Evolutionary conservation across 64 coral and sea anemone genomes (phyloP), one percentile per base, ranked within the genome.

Genomic region (Actinia tenebrosa): DNA sequence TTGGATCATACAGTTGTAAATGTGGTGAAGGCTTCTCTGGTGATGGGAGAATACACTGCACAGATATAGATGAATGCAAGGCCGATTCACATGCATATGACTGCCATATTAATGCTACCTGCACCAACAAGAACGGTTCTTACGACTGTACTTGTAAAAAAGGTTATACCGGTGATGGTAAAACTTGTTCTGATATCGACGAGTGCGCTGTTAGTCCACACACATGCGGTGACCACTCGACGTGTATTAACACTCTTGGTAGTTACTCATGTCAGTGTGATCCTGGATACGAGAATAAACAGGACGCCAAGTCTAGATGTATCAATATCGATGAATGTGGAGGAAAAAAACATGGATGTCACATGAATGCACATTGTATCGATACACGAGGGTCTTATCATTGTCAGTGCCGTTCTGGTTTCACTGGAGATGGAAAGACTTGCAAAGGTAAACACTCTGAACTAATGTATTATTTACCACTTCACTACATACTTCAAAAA

Each of bases 301-400:
- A n/a, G 11, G 92, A 88, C 2, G 45, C 87, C 47, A 88, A 84
- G 2, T 71, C 62, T 69, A 26, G 25, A 10, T 94, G 92, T 42
- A 56, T 45, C 17, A 88, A 92, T 43, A 46, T 88, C 14, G 56
- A 92, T 59, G 90, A 92, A 19, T 92, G 90, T 16, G 10, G 26
- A 44, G 30, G 2, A 23, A 56, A 86, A 18, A 86, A 11, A 64
- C 79, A 92, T 60, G 55, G 52, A 15, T 92, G 90, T 77, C 15
- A 84, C 30, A 3, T 18, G 30, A 23, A 88, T 3, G 78, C 90
- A 0, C 44, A 8, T 10, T 92, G 90, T 59, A n/a, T 43, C 15
- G 87, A 92, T 78, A 77, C 23, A 11, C 61, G 11, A 17, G 90
- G 90, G 1, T 92, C 90, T 1, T 53, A 88, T 52, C 71, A 20